A percentile compares a stretch with the other conserved stretches of the same genome.
Conservation (phyloP, 2,888 invertebrate species). For the Polydrusus tereticollis region DNA sequence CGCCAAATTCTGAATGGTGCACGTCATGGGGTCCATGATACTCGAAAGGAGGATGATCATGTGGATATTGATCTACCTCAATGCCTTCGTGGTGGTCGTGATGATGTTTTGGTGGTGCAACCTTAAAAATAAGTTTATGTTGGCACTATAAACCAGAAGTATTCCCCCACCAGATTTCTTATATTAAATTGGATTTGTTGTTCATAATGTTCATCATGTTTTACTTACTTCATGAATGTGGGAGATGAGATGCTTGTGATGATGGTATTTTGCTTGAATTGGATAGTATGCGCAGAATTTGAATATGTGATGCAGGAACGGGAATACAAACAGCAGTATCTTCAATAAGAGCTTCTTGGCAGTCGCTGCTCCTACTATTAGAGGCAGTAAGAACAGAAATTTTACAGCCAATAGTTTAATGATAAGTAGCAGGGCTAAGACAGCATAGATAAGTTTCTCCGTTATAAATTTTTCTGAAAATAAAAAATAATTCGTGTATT, state of each 20-base stretch:
- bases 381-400: slow-evolving; percentile 82
- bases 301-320: slow-evolving; percentile 85
- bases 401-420: slow-evolving; percentile 86
- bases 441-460: slow-evolving; percentile 79
- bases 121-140: slow-evolving; percentile 9
- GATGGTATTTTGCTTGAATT: slow-evolving; percentile 82
- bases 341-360: slow-evolving; percentile 89
- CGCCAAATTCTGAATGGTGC: slow-evolving; percentile 40
- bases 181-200: too few species aligned
- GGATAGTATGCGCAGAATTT: slow-evolving; percentile 87
- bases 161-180: too few species aligned
- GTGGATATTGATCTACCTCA: slow-evolving; percentile 53
- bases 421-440: slow-evolving; percentile 81
- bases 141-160: too few species aligned
- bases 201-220: too few species aligned
- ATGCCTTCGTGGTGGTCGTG: slow-evolving; percentile 52
- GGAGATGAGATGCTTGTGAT: slow-evolving; percentile 63
- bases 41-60: slow-evolving; percentile 51
- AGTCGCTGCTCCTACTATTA: slow-evolving; percentile 83
- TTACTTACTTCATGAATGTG: slow-evolving; percentile 53
- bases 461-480: slow-evolving; percentile 80
- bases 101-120: slow-evolving; percentile 49
- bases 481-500: not conserved
- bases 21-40: slow-evolving; percentile 35
- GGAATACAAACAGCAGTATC: slow-evolving; percentile 84